Percentiles rank a stretch among this genome's conserved stretches.
Conservation (phyloP, 1,140 invertebrate species). For the Pseudomyrmex flavicornis region DNA sequence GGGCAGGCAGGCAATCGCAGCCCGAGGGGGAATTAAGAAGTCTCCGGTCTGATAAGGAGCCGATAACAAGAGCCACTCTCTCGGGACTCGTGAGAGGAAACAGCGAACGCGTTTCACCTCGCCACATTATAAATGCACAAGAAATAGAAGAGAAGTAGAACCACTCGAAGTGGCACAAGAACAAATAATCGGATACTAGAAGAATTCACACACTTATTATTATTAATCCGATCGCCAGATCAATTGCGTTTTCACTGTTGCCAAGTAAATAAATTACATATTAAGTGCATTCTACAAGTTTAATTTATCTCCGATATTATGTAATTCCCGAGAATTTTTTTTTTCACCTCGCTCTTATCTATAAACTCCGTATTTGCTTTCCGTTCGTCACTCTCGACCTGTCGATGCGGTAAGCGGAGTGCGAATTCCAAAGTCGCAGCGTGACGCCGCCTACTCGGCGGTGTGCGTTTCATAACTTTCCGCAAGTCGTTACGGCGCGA, state of each 20-base stretch:
- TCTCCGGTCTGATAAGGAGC: slow-evolving; percentile 32
- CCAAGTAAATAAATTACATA: not conserved
- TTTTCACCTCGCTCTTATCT: slow-evolving; percentile 30
- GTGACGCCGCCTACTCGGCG: slow-evolving; percentile 68
- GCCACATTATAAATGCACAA: slow-evolving; percentile 8
- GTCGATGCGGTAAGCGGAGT: slow-evolving; percentile 31
- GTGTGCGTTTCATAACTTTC: slow-evolving; percentile 75
- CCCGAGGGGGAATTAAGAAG: slow-evolving; percentile 4
- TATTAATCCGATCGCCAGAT: not conserved
- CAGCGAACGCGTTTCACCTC: not conserved
- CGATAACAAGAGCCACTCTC: slow-evolving; percentile 47
- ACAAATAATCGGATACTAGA: too few relatives aligned
- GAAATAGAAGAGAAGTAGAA: not conserved
- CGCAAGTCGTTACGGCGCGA: slow-evolving; percentile 65
- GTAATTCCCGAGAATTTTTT: slow-evolving; percentile 1
- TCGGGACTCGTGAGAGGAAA: not conserved
- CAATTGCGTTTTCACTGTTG: not conserved
- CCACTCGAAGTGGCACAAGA: too few relatives aligned
- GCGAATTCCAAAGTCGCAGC: slow-evolving; percentile 58
- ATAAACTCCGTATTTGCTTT: slow-evolving; percentile 41
- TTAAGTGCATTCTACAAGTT: too few relatives aligned
- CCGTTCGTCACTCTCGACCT: slow-evolving; percentile 39
- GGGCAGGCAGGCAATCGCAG: slow-evolving; percentile 15
- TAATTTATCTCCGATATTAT: slow-evolving; percentile 16
- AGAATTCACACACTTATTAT: not conserved